A percentile compares a stretch with the other conserved stretches of the same genome.
phyloP scores from a whole-genome alignment of 2,797 vertebrate species.

The Periophthalmus magnuspinnatus region DNA sequence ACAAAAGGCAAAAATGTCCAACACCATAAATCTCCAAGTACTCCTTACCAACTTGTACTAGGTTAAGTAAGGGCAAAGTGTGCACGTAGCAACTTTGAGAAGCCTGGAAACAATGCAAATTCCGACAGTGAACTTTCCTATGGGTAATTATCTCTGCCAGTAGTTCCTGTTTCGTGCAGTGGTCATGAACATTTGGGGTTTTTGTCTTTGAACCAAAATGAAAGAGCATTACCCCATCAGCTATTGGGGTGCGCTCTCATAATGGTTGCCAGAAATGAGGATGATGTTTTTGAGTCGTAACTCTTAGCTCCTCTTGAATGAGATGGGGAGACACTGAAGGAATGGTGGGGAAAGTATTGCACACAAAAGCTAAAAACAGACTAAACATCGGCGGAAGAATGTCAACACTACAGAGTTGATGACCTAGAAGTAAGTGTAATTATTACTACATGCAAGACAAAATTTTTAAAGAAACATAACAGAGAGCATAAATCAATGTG shows the following conservation, averaged over 20 bases:
- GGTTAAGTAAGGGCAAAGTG: slow-evolving; percentile 10
- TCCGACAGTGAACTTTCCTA: slow-evolving; percentile 48
- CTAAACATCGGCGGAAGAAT: slow-evolving; percentile 41
- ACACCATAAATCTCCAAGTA: not conserved
- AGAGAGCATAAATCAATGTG: not conserved
- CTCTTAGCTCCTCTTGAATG: slow-evolving; percentile 44
- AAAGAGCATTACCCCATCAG: slow-evolving; percentile 53
- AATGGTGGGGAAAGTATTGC: slow-evolving; percentile 39
- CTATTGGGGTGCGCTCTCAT: slow-evolving; percentile 39
- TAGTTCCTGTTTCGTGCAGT: slow-evolving; percentile 55
- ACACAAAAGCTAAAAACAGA: slow-evolving; percentile 51
- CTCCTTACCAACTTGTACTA: slow-evolving; percentile 11
- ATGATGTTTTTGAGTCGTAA: slow-evolving; percentile 58
- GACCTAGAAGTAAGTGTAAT: not conserved
- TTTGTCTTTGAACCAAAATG: slow-evolving; percentile 63
- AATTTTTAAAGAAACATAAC: not conserved
- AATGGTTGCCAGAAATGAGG: slow-evolving; percentile 47
- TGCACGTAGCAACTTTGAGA: slow-evolving; percentile 34
- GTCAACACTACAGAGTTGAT: slow-evolving; percentile 29
- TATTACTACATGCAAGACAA: not conserved
- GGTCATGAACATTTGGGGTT: slow-evolving; percentile 45
- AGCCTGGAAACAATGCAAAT: slow-evolving; percentile 49
- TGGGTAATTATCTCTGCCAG: slow-evolving; percentile 55
- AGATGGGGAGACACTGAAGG: slow-evolving; percentile 38
- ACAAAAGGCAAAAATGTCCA: not conserved